Evolutionary conservation across 2,797 vertebrate genomes (phyloP).

Genomic region (Halcyon smyrnensis): DNA sequence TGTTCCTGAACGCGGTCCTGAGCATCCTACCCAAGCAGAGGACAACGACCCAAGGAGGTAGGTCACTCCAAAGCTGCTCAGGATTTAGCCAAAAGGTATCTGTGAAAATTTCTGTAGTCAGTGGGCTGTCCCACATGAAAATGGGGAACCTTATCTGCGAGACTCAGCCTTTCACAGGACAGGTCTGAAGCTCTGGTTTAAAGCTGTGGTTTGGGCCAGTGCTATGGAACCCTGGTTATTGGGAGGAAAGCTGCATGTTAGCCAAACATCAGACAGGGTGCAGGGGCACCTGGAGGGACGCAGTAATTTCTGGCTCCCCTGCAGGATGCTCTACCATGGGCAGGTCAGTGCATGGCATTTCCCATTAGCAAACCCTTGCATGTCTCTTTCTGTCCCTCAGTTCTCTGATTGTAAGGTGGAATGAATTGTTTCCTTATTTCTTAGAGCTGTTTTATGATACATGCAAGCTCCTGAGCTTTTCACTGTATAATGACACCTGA

Average conservation of each 20-base stretch:
- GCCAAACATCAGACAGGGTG: neutral
- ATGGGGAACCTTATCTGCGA: neutral
- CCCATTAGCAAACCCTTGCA: neutral
- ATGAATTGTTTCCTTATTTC: neutral
- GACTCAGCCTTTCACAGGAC: neutral
- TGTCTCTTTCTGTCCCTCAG: neutral
- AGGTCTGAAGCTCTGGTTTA: neutral
- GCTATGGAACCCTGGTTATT: accelerated
- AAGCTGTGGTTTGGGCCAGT: neutral
- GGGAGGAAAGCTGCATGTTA: neutral
- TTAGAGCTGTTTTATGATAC: neutral
- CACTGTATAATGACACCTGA: neutral
- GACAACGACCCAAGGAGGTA: accelerated
- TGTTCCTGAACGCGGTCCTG: neutral
- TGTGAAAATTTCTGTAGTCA: neutral
- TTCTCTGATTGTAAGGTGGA: neutral
- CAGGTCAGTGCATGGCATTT: neutral
- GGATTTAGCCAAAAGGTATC: neutral
- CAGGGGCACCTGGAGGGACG: neutral
- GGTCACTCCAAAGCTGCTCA: neutral
- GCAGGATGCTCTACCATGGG: neutral
- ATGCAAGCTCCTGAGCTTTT: neutral
- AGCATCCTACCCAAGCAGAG: neutral
- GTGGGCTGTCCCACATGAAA: accelerated
- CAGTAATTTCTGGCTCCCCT: accelerated